Evolutionary conservation across 2,113 vertebrate genomes (phyloP), one percentile per base, ranked within the genome.

Genomic region (Chlorodrepanis virens): DNA sequence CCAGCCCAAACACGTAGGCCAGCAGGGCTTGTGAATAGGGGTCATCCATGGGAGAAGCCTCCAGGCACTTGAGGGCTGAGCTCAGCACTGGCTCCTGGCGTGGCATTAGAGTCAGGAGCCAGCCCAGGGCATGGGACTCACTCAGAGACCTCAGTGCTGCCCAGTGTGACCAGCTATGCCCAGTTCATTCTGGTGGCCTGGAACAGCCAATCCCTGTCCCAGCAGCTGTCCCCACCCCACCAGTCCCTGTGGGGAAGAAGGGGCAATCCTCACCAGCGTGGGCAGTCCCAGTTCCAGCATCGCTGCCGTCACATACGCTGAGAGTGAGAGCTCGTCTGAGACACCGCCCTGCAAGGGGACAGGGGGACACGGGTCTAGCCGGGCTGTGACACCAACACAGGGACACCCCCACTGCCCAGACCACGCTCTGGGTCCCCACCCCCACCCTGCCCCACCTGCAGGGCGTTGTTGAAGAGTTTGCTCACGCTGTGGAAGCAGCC

Each of bases 401-500:
- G 68, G 37, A 23, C 47, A 9, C 4, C 31, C 25, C 13, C 17
- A 1, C 11, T 16, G 31, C 86, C 25, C 49, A 13, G n/a, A 28
- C 13, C 47, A 12, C 12, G 0, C 11, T 15, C 9, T 4, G 4
- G 10, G 5, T 33, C 12, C 33, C 29, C 61, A 17, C 3, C 52
- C 21, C 40, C 14, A 37, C 35, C 52, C 40, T 39, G 2, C 1
- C 25, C 35, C 79, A 96, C 94, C 93, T 96, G 87, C 89, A 99
- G 97, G 63, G 94, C 91, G 0, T 96, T 98, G 93, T 98, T 95
- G 39, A 98, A 94, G 53, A 98, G 98, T 33, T 91, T 97, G 29
- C 98, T 98, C 29, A 97, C 97, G 2, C 98, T 98, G 12, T 3
- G 49, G 83, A 98, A 98, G 95, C 98, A 98, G 68, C 98, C 98